phyloP scores from a whole-genome alignment of 2,888 invertebrate genomes.

The Stenchaetothrips biformis region DNA sequence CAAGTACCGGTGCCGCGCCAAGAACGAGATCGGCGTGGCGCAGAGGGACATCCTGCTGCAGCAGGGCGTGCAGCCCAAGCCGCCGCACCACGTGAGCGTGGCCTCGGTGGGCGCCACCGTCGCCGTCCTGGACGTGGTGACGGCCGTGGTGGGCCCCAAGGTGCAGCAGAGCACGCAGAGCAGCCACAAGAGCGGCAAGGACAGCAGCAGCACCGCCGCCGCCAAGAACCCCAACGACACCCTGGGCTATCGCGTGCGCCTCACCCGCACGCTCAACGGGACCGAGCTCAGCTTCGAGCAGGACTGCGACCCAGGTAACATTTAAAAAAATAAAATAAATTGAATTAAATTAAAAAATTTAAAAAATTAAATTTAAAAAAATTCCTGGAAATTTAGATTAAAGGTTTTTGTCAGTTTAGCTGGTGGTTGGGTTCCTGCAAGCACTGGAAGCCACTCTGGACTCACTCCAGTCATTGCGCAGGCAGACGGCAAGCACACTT shows the following conservation, averaged over 20 bases:
- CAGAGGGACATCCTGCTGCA: conserved; percentile 49
- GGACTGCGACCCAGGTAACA: conserved; percentile 8
- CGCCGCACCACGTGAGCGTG: conserved; percentile 43
- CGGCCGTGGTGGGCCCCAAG: conserved; percentile 36
- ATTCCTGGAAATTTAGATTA: too few species aligned
- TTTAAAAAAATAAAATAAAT: too few species aligned
- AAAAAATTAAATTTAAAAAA: too few species aligned
- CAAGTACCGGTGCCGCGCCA: conserved; percentile 37
- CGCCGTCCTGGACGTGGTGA: conserved; percentile 35
- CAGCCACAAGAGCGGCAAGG: conserved; percentile 10
- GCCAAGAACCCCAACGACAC: conserved; percentile 5
- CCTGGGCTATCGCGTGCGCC: background rate
- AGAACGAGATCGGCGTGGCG: conserved; percentile 37
- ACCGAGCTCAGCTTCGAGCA: background rate
- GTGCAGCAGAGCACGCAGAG: conserved; percentile 32
- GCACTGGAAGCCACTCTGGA: too few species aligned
- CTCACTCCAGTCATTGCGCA: too few species aligned
- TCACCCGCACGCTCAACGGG: background rate
- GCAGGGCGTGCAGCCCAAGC: conserved; percentile 52
- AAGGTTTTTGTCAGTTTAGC: too few species aligned
- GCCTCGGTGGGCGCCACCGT: conserved; percentile 33
- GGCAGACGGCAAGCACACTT: too few species aligned
- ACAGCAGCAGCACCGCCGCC: background rate
- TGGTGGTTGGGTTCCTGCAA: too few species aligned
- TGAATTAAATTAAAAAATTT: too few species aligned